These are phyloP conservation scores for Chionoecetes opilio DNA, from an alignment of 1,140 invertebrate species.

Conservation along the genomic window DNA sequence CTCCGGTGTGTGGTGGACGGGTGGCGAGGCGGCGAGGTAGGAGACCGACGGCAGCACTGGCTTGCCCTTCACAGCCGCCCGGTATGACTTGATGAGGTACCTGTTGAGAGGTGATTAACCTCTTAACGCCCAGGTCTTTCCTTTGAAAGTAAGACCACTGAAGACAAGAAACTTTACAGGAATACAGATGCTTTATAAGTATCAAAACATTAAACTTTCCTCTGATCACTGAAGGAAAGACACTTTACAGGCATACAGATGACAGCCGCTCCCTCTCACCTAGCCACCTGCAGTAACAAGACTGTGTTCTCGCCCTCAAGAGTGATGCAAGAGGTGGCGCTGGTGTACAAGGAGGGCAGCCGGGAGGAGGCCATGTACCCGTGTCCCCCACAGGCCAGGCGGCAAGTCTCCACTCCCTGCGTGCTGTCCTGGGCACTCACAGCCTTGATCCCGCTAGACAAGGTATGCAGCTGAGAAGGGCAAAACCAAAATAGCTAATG, in stretches of 20 bases:
- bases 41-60: slow-evolving; percentile 48
- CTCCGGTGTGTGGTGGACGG: background rate
- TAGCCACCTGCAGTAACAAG: slow-evolving; percentile 93
- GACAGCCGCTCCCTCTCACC: slow-evolving; percentile 82
- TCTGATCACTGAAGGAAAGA: background rate
- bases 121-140: no score
- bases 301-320: slow-evolving; percentile 98
- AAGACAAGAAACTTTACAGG: no score
- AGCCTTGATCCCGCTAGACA: slow-evolving; percentile 96
- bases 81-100: slow-evolving; percentile 69
- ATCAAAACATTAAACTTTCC: background rate
- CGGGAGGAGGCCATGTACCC: slow-evolving; percentile 95
- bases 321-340: slow-evolving; percentile 93
- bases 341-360: slow-evolving; percentile 92
- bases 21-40: slow-evolving; percentile 3
- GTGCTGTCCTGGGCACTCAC: slow-evolving; percentile 90
- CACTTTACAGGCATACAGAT: background rate
- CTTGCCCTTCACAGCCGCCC: background rate
- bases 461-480: slow-evolving; percentile 90
- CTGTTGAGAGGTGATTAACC: slow-evolving; percentile 30
- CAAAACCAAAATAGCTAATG: no score
- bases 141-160: no score
- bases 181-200: no score
- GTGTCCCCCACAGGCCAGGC: slow-evolving; percentile 96
- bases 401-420: slow-evolving; percentile 90